Evolutionary conservation across 2,113 vertebrate genomes (phyloP), one percentile per base, ranked within the genome.

Genomic region (Pluvialis apricaria): DNA sequence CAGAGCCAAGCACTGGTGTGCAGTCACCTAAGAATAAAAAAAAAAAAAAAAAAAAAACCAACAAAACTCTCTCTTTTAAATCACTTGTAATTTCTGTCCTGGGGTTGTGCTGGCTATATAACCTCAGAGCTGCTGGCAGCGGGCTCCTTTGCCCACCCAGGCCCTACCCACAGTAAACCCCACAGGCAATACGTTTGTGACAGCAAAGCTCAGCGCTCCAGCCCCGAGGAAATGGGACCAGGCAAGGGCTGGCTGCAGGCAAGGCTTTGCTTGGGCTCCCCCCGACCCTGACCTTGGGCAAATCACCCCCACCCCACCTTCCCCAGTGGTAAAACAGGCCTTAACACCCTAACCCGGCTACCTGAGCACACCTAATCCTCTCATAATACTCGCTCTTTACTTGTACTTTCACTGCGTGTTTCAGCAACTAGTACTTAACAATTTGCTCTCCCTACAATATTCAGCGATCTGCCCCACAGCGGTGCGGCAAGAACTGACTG

Each of bases 401-500:
- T 29, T 58, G 13, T 22, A 49, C 6, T 64, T 81, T 51, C 21
- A 51, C 15, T 36, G 38, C 1, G 0, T 24, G 26, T 58, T 88
- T 85, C 70, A 79, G 28, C 22, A 61, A 12, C 19, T 61, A 34
- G 34, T 4, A 62, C 22, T 10, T 57, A 72, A n/a, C 14, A 40
- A 28, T 10, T 52, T 31, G 28, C 16, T n/a, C 24, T 44, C 28
- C 44, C 19, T 29, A 11, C 8, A 29, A 2, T 13, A 81, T 45
- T 55, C 16, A 51, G 36, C 10, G n/a, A 44, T 10, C 45, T 31
- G 18, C 22, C 44, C 47, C 47, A 49, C 10, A 40, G 26, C 2
- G 0, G 9, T 4, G 29, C 1, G 5, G 14, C 31, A 52, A 70
- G 45, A 52, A 20, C 18, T 12, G 73, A 28, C 9, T 6, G 3